phyloP scores from a whole-genome alignment of 2,888 invertebrate species.

The Agrochola macilenta region DNA sequence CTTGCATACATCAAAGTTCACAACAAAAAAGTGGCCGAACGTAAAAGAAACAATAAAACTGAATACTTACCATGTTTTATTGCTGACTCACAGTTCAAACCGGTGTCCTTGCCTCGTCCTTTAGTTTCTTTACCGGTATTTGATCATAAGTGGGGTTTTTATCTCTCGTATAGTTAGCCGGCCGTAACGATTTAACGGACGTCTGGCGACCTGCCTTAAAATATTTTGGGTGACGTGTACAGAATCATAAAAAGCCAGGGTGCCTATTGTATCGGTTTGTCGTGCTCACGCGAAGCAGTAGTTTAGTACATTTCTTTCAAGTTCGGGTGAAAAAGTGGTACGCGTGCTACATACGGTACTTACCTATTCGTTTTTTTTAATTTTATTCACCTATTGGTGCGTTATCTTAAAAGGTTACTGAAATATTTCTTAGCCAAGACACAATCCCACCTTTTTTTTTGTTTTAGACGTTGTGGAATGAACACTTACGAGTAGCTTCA shows the following conservation, averaged over 20 bases:
- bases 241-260: constrained; percentile 59
- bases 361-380: too few relatives aligned
- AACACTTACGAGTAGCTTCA: constrained; percentile 16
- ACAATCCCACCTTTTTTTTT: background rate
- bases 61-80: constrained; percentile 28
- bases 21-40: background rate
- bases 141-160: constrained; percentile 66
- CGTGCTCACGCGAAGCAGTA: constrained; percentile 28
- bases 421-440: constrained; percentile 20
- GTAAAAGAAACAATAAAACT: constrained; percentile 28
- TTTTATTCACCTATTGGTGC: too few relatives aligned
- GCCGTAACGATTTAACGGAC: constrained; percentile 79
- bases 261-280: constrained; percentile 36
- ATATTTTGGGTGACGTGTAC: constrained; percentile 65
- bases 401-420: background rate
- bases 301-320: constrained; percentile 35
- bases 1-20: background rate
- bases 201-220: constrained; percentile 77
- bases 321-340: constrained; percentile 31
- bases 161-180: constrained; percentile 68
- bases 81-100: constrained; percentile 70
- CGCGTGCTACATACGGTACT: constrained; percentile 21
- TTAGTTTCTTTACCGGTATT: constrained; percentile 69
- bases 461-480: constrained; percentile 18
- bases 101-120: constrained; percentile 80